These are phyloP conservation scores for Adela reaumurella DNA, from an alignment of 2,888 invertebrate genomes.

Conservation along the genomic window DNA sequence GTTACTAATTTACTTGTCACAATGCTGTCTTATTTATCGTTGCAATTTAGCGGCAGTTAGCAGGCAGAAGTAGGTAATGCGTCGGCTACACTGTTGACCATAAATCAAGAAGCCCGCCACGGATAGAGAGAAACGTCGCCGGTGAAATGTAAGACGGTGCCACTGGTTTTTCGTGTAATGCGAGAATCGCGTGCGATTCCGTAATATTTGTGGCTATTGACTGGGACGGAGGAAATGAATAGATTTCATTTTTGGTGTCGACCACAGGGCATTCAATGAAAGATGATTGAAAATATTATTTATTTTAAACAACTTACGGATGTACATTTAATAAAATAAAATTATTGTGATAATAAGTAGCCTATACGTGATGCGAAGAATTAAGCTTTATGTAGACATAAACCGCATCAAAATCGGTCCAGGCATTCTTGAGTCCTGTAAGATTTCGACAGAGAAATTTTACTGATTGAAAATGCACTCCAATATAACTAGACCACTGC, in stretches of 20 bases:
- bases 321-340: too few species aligned
- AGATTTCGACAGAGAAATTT: too few species aligned
- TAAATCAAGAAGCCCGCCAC: not conserved
- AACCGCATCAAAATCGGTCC: too few species aligned
- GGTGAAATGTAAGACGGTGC: not conserved
- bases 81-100: not conserved
- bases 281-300: too few species aligned
- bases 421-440: too few species aligned
- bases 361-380: too few species aligned
- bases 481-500: too few species aligned
- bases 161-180: constrained; percentile 31
- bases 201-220: constrained; percentile 50
- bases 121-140: not conserved
- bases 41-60: not conserved
- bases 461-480: too few species aligned
- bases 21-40: not conserved
- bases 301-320: too few species aligned
- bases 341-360: too few species aligned
- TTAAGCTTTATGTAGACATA: too few species aligned
- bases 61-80: not conserved
- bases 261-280: constrained; percentile 32
- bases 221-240: constrained; percentile 52
- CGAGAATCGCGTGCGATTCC: constrained; percentile 47
- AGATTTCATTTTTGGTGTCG: constrained; percentile 55
- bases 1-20: not conserved